Percentiles rank a stretch among this genome's conserved stretches.
These are phyloP conservation scores for Enhydra lutris DNA, from an alignment of 2,113 vertebrate genomes.

Conservation along the genomic window DNA sequence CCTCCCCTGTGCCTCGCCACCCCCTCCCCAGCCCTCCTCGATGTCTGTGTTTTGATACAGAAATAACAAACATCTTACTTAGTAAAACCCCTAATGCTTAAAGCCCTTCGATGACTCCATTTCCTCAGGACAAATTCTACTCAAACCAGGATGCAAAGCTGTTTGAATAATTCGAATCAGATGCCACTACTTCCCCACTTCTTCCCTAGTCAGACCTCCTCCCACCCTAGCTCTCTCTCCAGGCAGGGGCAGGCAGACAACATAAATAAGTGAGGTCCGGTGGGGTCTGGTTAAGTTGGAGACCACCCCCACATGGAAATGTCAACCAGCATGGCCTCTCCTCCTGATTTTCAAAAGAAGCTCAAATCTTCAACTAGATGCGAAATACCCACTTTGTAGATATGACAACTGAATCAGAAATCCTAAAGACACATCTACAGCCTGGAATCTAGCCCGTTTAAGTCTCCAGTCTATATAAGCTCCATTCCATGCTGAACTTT, in stretches of 20 bases:
- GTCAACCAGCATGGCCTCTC: not conserved
- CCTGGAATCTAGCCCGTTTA: not conserved
- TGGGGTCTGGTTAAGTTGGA: not conserved
- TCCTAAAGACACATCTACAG: not conserved
- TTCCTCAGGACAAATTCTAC: not conserved
- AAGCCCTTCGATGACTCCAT: not conserved
- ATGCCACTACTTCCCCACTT: not conserved
- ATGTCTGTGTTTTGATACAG: not conserved
- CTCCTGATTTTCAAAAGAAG: not conserved
- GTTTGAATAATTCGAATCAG: fast-evolving
- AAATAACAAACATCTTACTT: not conserved
- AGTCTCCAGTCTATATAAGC: not conserved
- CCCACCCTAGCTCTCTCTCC: not conserved
- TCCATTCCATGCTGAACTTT: not conserved
- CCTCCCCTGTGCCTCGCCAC: not conserved
- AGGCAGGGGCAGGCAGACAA: not conserved
- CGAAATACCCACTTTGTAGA: not conserved
- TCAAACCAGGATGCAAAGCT: not conserved
- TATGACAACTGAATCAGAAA: not conserved
- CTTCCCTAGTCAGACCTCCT: not conserved
- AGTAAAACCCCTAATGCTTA: not conserved
- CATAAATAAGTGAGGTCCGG: not conserved
- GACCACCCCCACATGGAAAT: not conserved
- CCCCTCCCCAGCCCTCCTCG: not conserved
- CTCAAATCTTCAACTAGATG: not conserved